phyloP scores from a whole-genome alignment of 2,797 vertebrate genomes.

The Sebastes goodei region DNA sequence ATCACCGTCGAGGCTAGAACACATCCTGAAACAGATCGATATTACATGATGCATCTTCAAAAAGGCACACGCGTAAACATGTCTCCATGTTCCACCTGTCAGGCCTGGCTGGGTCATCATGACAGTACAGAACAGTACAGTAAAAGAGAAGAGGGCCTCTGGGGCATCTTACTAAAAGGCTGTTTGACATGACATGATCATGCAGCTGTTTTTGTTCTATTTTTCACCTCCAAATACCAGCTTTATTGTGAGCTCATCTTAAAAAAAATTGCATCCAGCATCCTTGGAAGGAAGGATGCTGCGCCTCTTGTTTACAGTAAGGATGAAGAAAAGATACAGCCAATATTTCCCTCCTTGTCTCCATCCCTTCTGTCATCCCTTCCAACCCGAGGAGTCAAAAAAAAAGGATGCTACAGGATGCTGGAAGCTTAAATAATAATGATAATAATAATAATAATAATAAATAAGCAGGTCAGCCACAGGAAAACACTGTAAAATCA shows the following conservation, averaged over 20 bases:
- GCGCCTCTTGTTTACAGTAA: constrained; percentile 36
- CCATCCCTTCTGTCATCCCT: constrained; percentile 13
- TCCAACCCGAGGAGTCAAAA: not conserved
- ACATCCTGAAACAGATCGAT: constrained; percentile 60
- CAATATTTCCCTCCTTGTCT: not conserved
- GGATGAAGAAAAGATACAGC: not conserved
- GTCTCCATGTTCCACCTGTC: constrained; percentile 26
- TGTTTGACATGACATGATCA: constrained; percentile 51
- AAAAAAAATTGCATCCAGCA: not conserved
- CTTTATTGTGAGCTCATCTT: not conserved
- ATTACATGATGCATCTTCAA: constrained; percentile 42
- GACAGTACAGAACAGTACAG: constrained; percentile 7
- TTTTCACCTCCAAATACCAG: not conserved
- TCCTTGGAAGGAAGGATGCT: constrained; percentile 2
- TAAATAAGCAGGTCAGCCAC: constrained; percentile 41
- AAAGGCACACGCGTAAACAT: constrained; percentile 53
- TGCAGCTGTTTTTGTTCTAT: constrained; percentile 11
- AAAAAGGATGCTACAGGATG: constrained; percentile 22
- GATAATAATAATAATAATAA: no score
- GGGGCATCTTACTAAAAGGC: not conserved
- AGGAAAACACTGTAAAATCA: constrained; percentile 33
- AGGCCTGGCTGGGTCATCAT: not conserved
- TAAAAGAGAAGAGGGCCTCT: not conserved
- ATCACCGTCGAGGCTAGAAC: not conserved
- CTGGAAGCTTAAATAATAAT: constrained; percentile 24